phyloP scores from a whole-genome alignment of 2,113 vertebrate genomes.

The Pardalotus punctatus region DNA sequence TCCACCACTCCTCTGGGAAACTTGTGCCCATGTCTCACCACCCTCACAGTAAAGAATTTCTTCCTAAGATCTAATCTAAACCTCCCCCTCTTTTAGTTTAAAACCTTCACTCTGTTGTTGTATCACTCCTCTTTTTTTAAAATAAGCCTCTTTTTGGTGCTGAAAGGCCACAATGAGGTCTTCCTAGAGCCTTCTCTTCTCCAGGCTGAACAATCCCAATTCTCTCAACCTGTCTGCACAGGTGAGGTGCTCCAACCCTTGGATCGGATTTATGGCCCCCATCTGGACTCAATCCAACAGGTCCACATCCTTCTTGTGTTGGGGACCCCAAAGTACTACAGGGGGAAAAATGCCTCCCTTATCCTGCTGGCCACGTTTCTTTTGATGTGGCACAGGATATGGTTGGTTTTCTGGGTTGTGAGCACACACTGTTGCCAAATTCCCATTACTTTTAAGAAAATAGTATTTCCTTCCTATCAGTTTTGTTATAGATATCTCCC shows the following conservation, averaged over 20 bases:
- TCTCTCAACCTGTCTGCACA: neutral
- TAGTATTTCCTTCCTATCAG: neutral
- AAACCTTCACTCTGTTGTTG: neutral
- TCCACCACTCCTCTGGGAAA: neutral
- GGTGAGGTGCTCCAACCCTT: neutral
- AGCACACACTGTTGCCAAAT: neutral
- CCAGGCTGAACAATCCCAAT: neutral
- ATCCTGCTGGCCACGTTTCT: neutral
- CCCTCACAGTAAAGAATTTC: neutral
- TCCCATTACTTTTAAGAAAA: neutral
- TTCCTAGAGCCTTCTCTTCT: neutral
- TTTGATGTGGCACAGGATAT: neutral
- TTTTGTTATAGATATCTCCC: accelerated
- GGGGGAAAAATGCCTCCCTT: neutral
- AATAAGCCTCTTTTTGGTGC: neutral
- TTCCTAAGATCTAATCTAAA: neutral
- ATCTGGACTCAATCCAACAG: neutral
- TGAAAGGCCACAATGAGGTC: neutral
- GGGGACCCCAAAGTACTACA: neutral
- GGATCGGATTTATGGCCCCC: too few relatives aligned
- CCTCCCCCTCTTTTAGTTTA: neutral
- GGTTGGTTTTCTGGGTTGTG: neutral
- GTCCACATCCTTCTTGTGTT: neutral
- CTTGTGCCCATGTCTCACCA: neutral
- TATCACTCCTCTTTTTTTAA: neutral